A percentile compares a stretch with the other conserved stretches of the same genome.
Evolutionary conservation across 2,888 invertebrate species (phyloP).

Genomic region (Frankliniella intonsa): DNA sequence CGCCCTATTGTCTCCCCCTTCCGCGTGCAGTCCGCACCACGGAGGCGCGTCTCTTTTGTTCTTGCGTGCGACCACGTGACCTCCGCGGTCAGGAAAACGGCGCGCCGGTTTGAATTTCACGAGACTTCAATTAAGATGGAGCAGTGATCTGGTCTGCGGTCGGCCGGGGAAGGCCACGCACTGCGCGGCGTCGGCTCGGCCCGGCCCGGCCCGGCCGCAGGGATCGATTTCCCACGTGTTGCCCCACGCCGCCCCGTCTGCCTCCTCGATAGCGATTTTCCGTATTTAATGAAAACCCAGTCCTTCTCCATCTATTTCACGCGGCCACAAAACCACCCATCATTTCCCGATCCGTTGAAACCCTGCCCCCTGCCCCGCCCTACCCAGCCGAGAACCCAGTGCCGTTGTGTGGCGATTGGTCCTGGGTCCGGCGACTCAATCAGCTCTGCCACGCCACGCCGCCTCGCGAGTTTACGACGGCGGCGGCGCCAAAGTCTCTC

Average conservation of each 20-base stretch:
- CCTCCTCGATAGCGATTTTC: background rate
- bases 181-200: background rate
- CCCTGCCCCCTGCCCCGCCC: too few species aligned
- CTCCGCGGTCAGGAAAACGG: background rate
- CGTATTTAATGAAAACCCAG: too few species aligned
- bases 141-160: background rate
- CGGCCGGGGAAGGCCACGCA: background rate
- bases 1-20: background rate
- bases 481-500: too few species aligned
- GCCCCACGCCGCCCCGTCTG: background rate
- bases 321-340: too few species aligned
- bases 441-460: too few species aligned
- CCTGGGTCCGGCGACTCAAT: too few species aligned
- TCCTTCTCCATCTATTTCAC: too few species aligned
- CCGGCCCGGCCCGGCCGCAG: background rate
- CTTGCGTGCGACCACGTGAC: background rate
- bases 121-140: background rate
- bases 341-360: too few species aligned
- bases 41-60: background rate
- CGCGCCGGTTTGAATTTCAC: slow-evolving; percentile 1
- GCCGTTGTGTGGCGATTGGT: too few species aligned
- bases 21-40: background rate
- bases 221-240: background rate
- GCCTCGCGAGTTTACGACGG: too few species aligned
- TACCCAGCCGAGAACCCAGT: too few species aligned